A percentile compares a stretch with the other conserved stretches of the same genome.
These are phyloP conservation scores for Lottia gigantea DNA, from an alignment of 2,888 invertebrate genomes.

Conservation along the genomic window DNA sequence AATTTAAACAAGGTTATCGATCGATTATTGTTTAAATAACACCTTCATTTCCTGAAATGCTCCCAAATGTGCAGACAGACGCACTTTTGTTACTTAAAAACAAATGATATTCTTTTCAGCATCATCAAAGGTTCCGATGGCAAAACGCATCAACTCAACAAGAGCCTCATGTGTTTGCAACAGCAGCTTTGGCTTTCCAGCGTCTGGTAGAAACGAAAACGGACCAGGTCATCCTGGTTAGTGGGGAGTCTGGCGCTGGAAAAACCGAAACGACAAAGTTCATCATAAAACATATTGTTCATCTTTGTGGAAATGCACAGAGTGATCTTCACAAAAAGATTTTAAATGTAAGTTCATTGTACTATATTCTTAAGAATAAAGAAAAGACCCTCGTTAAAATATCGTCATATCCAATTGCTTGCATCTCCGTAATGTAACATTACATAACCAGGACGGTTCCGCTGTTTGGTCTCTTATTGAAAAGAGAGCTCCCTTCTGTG, in stretches of 20 bases:
- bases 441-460: too few relatives aligned
- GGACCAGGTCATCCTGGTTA: constrained; percentile 42
- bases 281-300: constrained; percentile 47
- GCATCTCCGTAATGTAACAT: too few relatives aligned
- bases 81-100: background rate
- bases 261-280: constrained; percentile 61
- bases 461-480: too few relatives aligned
- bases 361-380: too few relatives aligned
- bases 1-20: too few relatives aligned
- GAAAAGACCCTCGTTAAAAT: too few relatives aligned
- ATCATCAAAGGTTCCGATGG: constrained; percentile 12
- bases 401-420: too few relatives aligned
- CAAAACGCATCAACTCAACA: background rate
- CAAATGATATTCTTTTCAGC: background rate
- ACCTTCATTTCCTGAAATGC: constrained; percentile 1
- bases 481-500: too few relatives aligned
- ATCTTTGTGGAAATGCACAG: constrained; percentile 26
- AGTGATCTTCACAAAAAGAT: constrained; percentile 24
- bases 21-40: too few relatives aligned
- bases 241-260: constrained; percentile 60
- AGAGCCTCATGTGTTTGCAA: constrained; percentile 25
- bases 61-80: constrained; percentile 3
- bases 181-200: constrained; percentile 25
- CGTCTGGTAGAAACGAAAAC: constrained; percentile 8
- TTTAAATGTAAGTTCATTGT: constrained; percentile 21